phyloP scores from a whole-genome alignment of 2,797 vertebrate genomes.

The Acanthopagrus latus region DNA sequence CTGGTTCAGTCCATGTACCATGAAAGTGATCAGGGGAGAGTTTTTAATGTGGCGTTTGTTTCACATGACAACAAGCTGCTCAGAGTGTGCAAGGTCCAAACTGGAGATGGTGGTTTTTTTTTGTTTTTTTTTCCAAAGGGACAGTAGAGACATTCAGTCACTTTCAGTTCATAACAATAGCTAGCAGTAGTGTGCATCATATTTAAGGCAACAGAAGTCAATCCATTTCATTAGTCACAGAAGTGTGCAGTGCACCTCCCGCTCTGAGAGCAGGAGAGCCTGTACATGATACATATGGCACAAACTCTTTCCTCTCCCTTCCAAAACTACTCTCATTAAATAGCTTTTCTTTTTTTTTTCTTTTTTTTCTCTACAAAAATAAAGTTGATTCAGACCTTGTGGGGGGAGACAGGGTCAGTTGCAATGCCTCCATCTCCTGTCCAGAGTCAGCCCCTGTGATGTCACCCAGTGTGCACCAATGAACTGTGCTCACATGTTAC shows the following conservation, averaged over 20 bases:
- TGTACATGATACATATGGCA: conserved; percentile 69
- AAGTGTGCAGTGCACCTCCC: conserved; percentile 61
- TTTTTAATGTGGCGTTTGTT: conserved; percentile 60
- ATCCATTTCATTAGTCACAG: conserved; percentile 72
- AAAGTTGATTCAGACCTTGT: conserved; percentile 83
- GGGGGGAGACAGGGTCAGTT: conserved; percentile 44
- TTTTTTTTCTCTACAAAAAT: conserved; percentile 94
- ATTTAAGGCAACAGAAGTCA: conserved; percentile 85
- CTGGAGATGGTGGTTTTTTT: background rate
- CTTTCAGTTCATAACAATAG: conserved; percentile 71
- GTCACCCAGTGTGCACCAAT: conserved; percentile 20
- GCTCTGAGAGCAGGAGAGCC: conserved; percentile 57
- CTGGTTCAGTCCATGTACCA: conserved; percentile 66
- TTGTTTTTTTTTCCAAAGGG: conserved; percentile 15
- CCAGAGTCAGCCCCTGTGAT: conserved; percentile 28
- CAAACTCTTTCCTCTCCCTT: conserved; percentile 51
- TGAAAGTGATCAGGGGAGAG: conserved; percentile 49
- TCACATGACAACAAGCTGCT: conserved; percentile 59
- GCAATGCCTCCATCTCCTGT: conserved; percentile 33
- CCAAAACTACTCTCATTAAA: conserved; percentile 80
- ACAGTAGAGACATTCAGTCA: conserved; percentile 76
- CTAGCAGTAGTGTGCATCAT: conserved; percentile 77
- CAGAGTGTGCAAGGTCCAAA: conserved; percentile 61
- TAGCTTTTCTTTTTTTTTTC: conserved; percentile 82
- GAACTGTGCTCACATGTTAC: conserved; percentile 8